A percentile compares a stretch with the other conserved stretches of the same genome.
Evolutionary conservation across 2,113 vertebrate species (phyloP).

Genomic region (Sinocyclocheilus anophthalmus): DNA sequence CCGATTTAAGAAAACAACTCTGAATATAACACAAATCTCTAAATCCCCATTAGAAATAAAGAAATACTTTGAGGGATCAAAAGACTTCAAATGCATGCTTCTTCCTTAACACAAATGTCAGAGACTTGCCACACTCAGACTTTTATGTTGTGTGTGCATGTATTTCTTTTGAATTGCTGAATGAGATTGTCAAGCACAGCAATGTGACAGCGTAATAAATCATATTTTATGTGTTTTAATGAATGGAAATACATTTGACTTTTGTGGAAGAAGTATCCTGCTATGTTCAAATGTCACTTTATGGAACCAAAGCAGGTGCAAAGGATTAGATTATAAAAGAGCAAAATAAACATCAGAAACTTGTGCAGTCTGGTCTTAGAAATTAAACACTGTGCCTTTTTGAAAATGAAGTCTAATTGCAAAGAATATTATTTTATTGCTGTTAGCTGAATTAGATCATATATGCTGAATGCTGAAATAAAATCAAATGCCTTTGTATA

Average conservation of each 20-base stretch:
- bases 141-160: not conserved
- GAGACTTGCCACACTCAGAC: not conserved
- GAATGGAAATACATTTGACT: not conserved
- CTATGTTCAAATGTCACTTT: not conserved
- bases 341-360: too few relatives aligned
- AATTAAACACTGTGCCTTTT: not conserved
- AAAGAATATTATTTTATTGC: not conserved
- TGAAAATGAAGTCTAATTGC: not conserved
- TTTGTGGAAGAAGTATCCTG: not conserved
- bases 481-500: not conserved
- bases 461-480: not conserved
- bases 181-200: not conserved
- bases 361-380: not conserved
- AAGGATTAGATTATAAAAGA: not conserved
- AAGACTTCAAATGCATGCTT: constrained; percentile 40
- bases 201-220: not conserved
- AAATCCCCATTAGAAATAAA: constrained; percentile 30
- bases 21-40: constrained; percentile 26
- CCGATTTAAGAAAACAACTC: constrained; percentile 1
- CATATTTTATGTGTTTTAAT: not conserved
- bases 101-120: constrained; percentile 3
- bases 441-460: not conserved
- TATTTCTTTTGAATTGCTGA: not conserved
- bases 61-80: constrained; percentile 38
- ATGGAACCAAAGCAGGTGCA: not conserved